Base-by-base conservation (phyloP, 2,888 invertebrate genomes). In the Allygus modestus region DNA sequence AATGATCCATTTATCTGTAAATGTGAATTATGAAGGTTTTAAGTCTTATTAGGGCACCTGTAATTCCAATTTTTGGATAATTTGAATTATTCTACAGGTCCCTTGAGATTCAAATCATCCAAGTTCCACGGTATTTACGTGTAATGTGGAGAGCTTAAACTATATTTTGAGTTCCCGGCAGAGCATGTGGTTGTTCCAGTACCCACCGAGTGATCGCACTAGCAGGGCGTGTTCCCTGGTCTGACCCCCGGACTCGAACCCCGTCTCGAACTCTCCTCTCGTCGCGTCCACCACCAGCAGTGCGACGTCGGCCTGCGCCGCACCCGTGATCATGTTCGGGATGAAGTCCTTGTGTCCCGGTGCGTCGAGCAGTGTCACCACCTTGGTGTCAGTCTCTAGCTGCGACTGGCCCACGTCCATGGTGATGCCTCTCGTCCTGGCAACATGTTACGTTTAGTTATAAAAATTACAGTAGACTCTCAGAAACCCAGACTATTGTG, bases 301-400 rank as follows among this genome's bases (percentile, higher is more conserved):
- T 17, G 98, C 99, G 0, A 98, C 99, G 92, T 99, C 99, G 0
- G 99, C 99, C 91, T 99, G 99, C 0, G 98, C 97, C 0, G 99
- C 98, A 20, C 99, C 99, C 17, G 97, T 97, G 88, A 99, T 99
- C 99, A 99, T 99, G 89, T 99, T 99, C 0, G 99, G 99, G 89
- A 99, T 99, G 89, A 99, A 99, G 90, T 99, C 99, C 90, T 97
- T 98, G 90, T 99, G 99, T 0, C 99, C 99, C 0, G 99, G 99
- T 37, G 99, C 99, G 92, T 99, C 99, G 84, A 99, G 91, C 71
- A 99, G 91, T 0, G 95, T 96, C 0, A 97, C 94, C 15, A 90
- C 90, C 91, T 97, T 97, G 1, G 94, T 94, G 83, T 94, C 93
- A 0, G 98, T 98, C 91, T 98, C 97, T 92, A 99, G 98, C 87